These are phyloP conservation scores for Enteromius afrohamiltoni DNA, from an alignment of 2,797 vertebrate species.

Conservation along the genomic window DNA sequence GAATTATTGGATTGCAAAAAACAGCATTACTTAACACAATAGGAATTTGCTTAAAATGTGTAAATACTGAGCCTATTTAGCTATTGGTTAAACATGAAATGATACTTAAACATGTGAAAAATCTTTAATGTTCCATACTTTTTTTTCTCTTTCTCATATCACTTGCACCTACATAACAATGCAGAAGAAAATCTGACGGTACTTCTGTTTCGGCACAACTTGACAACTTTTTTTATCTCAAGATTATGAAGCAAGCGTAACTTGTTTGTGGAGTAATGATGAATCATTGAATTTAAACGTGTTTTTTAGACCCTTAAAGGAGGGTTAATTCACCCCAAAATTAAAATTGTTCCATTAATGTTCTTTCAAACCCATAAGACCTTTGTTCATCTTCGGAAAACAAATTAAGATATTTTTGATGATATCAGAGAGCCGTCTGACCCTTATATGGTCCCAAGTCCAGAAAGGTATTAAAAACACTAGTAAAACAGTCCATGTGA, in stretches of 20 bases:
- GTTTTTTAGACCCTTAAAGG: neutral
- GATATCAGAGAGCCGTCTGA: too few species aligned
- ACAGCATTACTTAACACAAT: neutral
- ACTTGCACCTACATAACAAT: neutral
- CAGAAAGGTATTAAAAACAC: too few species aligned
- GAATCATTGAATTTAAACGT: neutral
- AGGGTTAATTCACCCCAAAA: too few species aligned
- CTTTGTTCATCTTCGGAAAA: too few species aligned
- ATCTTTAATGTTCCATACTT: neutral
- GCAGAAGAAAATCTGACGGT: neutral
- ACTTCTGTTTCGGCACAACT: neutral
- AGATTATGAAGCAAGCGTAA: neutral
- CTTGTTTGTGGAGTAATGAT: neutral
- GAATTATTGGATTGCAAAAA: neutral
- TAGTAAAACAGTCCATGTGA: too few species aligned
- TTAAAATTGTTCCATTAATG: too few species aligned
- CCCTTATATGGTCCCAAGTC: too few species aligned
- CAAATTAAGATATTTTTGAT: too few species aligned
- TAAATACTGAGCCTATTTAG: neutral
- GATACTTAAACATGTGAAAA: neutral
- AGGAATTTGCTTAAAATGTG: neutral
- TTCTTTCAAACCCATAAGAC: too few species aligned
- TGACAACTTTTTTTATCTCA: neutral
- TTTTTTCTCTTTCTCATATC: neutral
- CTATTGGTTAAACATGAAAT: neutral